A percentile compares a stretch with the other conserved stretches of the same genome.
Conservation (phyloP, 2,113 vertebrate species). For the Xenotilapia caudafasciata region DNA sequence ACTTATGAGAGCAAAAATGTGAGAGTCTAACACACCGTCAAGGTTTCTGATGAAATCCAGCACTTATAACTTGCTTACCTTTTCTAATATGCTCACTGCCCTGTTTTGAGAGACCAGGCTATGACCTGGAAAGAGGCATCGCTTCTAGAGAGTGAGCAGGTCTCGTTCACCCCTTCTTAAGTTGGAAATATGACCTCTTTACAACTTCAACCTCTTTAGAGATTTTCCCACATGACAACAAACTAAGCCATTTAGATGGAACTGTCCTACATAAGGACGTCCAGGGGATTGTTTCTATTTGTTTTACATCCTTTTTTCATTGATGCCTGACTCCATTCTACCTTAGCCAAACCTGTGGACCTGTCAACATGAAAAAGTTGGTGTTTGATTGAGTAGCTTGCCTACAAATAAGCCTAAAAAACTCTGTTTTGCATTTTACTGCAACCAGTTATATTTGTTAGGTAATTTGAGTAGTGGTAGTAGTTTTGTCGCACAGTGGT, state of each 20-base stretch:
- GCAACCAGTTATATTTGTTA: not conserved
- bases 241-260: not conserved
- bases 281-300: not conserved
- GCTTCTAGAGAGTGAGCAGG: not conserved
- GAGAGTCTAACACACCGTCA: not conserved
- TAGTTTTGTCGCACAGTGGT: not conserved
- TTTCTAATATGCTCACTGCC: not conserved
- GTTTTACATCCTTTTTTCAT: not conserved
- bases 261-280: not conserved
- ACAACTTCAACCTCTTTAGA: not conserved
- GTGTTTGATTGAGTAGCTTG: not conserved
- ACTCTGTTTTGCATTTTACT: not conserved
- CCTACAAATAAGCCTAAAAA: not conserved
- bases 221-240: not conserved
- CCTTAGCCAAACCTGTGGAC: not conserved
- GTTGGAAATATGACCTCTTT: not conserved
- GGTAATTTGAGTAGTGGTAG: not conserved
- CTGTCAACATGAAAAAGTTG: not conserved
- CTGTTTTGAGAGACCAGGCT: not conserved
- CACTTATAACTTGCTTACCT: not conserved
- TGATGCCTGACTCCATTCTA: not conserved
- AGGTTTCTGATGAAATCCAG: not conserved
- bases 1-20: not conserved
- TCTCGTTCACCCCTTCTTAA: not conserved
- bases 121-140: not conserved